Evolutionary conservation across 2,888 invertebrate species (phyloP).

Genomic region (Orthosia gracilis): DNA sequence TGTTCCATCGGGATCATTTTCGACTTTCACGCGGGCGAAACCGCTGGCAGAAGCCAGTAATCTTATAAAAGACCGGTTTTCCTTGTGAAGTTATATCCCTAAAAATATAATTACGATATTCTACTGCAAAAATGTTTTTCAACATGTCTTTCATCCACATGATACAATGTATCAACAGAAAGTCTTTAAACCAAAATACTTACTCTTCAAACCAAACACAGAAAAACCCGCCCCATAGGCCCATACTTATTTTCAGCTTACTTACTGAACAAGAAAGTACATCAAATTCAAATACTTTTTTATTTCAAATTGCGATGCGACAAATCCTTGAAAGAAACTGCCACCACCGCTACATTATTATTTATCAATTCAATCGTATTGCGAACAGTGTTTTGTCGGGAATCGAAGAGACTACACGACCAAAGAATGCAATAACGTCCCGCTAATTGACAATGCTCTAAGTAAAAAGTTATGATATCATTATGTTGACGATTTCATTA

Average conservation of each 20-base stretch:
- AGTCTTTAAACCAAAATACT: neutral
- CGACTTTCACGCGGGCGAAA: too few species aligned
- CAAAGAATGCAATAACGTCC: slow-evolving; percentile 76
- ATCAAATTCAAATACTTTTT: slow-evolving; percentile 36
- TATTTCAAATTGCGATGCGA: slow-evolving; percentile 37
- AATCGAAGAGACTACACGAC: slow-evolving; percentile 74
- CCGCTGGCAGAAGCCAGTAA: too few species aligned
- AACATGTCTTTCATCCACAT: neutral
- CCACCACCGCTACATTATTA: slow-evolving; percentile 62
- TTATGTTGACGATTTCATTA: slow-evolving; percentile 71
- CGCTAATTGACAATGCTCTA: slow-evolving; percentile 72
- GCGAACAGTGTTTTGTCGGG: slow-evolving; percentile 70
- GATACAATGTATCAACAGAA: neutral
- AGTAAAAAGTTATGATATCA: slow-evolving; percentile 67
- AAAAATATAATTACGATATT: neutral
- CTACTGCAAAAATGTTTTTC: neutral
- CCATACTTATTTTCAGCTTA: neutral
- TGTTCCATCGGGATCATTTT: too few species aligned
- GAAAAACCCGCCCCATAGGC: neutral
- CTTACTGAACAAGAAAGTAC: slow-evolving; percentile 28
- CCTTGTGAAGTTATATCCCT: too few species aligned
- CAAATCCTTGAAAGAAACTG: slow-evolving; percentile 55
- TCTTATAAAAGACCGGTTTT: too few species aligned
- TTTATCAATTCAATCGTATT: slow-evolving; percentile 83
- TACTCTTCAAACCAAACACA: neutral